A percentile compares a stretch with the other conserved stretches of the same genome.
These are phyloP conservation scores for Trichopoda pennipes DNA, from an alignment of 2,888 invertebrate species.

Conservation along the genomic window DNA sequence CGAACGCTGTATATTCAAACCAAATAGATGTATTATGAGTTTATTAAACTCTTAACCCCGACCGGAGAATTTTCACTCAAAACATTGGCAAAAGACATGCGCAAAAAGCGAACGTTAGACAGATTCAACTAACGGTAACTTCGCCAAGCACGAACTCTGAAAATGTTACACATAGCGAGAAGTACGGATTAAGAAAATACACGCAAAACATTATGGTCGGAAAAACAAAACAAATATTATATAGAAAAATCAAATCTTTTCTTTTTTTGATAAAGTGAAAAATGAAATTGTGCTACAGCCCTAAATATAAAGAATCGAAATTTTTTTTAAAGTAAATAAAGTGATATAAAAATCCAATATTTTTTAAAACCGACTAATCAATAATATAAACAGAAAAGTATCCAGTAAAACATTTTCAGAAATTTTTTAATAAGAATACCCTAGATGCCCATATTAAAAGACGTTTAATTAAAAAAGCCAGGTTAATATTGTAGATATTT, in stretches of 20 bases:
- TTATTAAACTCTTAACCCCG: constrained; percentile 64
- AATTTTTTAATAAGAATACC: background rate
- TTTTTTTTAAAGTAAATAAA: constrained; percentile 3
- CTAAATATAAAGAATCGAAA: constrained; percentile 17
- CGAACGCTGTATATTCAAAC: background rate
- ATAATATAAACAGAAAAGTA: constrained; percentile 16
- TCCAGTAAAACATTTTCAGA: background rate
- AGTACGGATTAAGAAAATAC: constrained; percentile 65
- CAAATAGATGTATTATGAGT: constrained; percentile 49
- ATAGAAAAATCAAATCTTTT: constrained; percentile 23
- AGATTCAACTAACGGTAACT: constrained; percentile 63
- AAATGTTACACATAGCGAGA: constrained; percentile 67
- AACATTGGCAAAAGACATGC: constrained; percentile 55
- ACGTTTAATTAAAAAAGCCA: too few relatives aligned
- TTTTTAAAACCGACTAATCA: constrained; percentile 2
- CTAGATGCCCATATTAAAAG: too few relatives aligned
- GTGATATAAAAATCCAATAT: background rate
- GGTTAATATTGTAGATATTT: too few relatives aligned
- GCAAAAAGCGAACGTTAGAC: constrained; percentile 40
- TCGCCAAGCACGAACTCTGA: constrained; percentile 65
- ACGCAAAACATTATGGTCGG: constrained; percentile 53
- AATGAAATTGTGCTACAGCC: background rate
- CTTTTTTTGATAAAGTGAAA: constrained; percentile 36
- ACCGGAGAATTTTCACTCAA: constrained; percentile 65
- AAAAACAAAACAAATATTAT: constrained; percentile 22